Evolutionary conservation across 2,888 invertebrate species (phyloP), one percentile per base, ranked within the genome.

Genomic region (Chrysomela aeneicollis): DNA sequence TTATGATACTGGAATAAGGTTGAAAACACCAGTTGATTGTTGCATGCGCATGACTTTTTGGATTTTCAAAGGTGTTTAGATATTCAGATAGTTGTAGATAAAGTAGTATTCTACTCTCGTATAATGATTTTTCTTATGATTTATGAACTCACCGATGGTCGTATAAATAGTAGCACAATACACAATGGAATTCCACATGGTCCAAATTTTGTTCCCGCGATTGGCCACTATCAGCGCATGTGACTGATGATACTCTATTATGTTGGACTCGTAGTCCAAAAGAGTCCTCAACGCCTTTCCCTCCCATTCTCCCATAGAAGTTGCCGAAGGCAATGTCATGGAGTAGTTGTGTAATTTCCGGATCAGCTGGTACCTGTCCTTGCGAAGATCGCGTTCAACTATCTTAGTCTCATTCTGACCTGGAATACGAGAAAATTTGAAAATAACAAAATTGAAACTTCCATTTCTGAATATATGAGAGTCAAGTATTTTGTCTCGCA

Each of bases 131-230:
- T n/a, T n/a, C n/a, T n/a, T n/a, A n/a, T n/a, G n/a, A n/a, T n/a
- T n/a, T n/a, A n/a, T n/a, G n/a, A n/a, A n/a, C 88, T 87, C 77
- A 94, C 95, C 95, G 78, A 95, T 95, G 10, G 94, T 95, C 10
- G 95, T 95, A 76, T 91, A 94, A 77, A 95, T 91, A 21, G 95
- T 95, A 47, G 93, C 92, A 71, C 94, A 92, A 76, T 91, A 95
- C 75, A 95, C 94, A 82, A 95, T 88, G 0, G 94, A 87, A 78
- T 94, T 93, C 91, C 91, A 92, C 79, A 94, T 93, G 0, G 90
- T 88, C 95, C 95, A 95, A 0, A 87, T 86, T 70, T 84, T 87
- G 18, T 82, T 79, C 2, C 82, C 83, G 42, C 86, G 69, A 70
- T 80, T 80, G 2, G 75, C 73, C 9, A 76, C 73, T 47, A 81